Evolutionary conservation across 2,888 invertebrate species (phyloP).

Genomic region (Amphipyra berbera): DNA sequence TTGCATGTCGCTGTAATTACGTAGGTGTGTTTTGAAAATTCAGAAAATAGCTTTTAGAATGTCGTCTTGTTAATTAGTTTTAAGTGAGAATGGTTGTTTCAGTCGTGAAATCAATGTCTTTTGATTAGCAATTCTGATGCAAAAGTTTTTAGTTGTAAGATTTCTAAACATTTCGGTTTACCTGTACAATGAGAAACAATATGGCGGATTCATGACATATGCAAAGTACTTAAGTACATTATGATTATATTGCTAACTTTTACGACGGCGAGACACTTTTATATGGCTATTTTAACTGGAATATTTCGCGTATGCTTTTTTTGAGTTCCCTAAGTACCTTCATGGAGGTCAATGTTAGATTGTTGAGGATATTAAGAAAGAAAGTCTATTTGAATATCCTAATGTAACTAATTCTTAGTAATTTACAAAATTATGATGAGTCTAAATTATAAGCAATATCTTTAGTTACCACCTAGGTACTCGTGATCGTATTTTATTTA

Average conservation of each 20-base stretch:
- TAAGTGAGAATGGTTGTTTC: no score
- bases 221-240: constrained; percentile 31
- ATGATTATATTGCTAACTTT: constrained; percentile 48
- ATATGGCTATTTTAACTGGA: constrained; percentile 50
- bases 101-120: no score
- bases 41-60: constrained; percentile 14
- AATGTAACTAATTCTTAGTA: background rate
- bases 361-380: constrained; percentile 12
- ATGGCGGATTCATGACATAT: constrained; percentile 38
- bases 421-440: background rate
- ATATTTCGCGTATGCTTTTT: constrained; percentile 26
- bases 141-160: no score
- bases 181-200: constrained; percentile 19
- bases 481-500: constrained; percentile 6
- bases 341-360: constrained; percentile 38
- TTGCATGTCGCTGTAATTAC: constrained; percentile 37
- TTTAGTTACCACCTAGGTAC: constrained; percentile 1
- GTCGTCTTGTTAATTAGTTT: no score
- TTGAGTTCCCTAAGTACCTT: constrained; percentile 21
- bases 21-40: constrained; percentile 1
- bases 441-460: constrained; percentile 1
- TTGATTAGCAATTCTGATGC: no score
- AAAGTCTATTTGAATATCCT: background rate
- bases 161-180: constrained; percentile 1
- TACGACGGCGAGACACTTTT: constrained; percentile 57